Percentiles rank a stretch among this genome's conserved stretches.
Conservation (phyloP, 2,888 invertebrate species). For the Noctua pronuba region DNA sequence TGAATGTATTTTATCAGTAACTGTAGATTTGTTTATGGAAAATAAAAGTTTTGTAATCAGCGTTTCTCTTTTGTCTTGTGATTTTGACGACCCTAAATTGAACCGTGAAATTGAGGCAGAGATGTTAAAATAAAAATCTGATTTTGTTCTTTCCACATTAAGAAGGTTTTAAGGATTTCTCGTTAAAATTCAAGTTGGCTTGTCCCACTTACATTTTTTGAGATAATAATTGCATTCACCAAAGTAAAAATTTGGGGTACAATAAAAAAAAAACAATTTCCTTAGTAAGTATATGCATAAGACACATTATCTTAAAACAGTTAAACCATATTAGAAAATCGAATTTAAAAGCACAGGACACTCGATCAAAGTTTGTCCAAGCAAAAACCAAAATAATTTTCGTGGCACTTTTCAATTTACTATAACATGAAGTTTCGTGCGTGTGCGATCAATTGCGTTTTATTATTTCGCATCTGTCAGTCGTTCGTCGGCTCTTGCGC, state of each 20-base stretch:
- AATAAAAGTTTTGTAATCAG: slow-evolving; percentile 79
- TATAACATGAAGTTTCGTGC: not conserved
- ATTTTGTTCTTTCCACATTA: too few relatives aligned
- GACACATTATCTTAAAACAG: not conserved
- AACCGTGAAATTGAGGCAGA: not conserved
- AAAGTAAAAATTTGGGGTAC: not conserved
- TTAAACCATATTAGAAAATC: not conserved
- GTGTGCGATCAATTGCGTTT: not conserved
- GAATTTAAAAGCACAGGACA: not conserved
- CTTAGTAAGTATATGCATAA: not conserved
- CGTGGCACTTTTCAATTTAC: not conserved
- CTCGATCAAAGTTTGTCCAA: not conserved
- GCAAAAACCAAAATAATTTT: not conserved
- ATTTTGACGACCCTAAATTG: slow-evolving; percentile 32
- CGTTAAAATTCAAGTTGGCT: not conserved
- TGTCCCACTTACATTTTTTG: not conserved
- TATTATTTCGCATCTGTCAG: not conserved
- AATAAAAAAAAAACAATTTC: not conserved
- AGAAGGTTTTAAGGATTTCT: too few relatives aligned
- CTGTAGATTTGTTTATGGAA: slow-evolving; percentile 75
- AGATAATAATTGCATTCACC: not conserved
- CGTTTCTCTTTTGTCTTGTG: slow-evolving; percentile 53
- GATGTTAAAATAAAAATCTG: not conserved
- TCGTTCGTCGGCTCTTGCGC: not conserved
- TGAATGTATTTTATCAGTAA: slow-evolving; percentile 63